These are phyloP conservation scores for Philonicus albiceps DNA, from an alignment of 2,888 invertebrate genomes.

Conservation along the genomic window DNA sequence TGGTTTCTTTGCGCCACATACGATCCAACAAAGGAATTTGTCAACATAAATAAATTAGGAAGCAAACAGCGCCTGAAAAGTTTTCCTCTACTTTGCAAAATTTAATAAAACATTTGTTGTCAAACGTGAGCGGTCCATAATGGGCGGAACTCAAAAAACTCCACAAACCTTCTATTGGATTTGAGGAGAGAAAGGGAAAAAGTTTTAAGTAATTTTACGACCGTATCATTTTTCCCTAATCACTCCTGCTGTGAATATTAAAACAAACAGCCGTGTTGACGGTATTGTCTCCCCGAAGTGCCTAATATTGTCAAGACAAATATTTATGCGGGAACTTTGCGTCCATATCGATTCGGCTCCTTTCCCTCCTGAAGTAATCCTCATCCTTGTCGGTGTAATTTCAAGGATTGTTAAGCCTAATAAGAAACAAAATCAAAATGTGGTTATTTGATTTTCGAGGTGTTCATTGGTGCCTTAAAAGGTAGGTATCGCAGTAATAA, in stretches of 20 bases:
- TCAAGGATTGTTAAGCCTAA: conserved; percentile 15
- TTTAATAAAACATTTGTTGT: background rate
- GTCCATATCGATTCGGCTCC: background rate
- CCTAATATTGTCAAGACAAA: background rate
- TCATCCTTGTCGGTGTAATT: background rate
- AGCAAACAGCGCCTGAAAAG: background rate
- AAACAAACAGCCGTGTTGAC: background rate
- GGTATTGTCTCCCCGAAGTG: background rate
- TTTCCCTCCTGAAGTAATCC: background rate
- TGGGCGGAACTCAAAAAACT: background rate
- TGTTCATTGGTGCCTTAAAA: background rate
- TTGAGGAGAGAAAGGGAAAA: background rate
- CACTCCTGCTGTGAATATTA: background rate
- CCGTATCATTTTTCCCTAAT: background rate
- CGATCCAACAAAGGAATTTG: background rate
- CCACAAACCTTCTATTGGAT: background rate
- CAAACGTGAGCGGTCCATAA: background rate
- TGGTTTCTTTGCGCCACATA: background rate
- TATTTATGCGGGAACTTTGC: background rate
- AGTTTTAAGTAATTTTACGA: background rate
- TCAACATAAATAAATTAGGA: background rate
- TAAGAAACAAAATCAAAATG: background rate
- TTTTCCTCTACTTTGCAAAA: background rate
- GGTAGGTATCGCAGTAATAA: background rate
- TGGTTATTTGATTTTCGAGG: background rate